Conservation (phyloP, 2,113 vertebrate genomes). For the Sphaerodactylus townsendi region DNA sequence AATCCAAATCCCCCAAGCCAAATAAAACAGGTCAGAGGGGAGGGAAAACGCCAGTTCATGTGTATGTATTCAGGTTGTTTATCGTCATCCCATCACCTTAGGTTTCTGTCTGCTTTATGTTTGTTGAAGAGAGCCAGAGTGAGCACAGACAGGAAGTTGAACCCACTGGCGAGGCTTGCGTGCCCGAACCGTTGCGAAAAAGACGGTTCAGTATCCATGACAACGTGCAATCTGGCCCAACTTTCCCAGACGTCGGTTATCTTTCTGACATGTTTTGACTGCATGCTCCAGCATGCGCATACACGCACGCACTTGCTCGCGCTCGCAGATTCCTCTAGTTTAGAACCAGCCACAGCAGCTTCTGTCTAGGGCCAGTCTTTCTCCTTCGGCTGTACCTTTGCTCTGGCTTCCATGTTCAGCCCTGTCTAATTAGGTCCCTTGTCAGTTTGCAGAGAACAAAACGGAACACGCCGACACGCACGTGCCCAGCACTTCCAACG, state of each 20-base stretch:
- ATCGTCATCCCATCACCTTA: neutral
- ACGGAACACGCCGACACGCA: neutral
- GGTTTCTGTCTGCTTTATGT: neutral
- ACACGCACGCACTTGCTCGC: neutral
- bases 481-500: neutral
- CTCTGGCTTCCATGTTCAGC: neutral
- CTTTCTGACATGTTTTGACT: neutral
- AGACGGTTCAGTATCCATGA: neutral
- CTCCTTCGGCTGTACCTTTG: neutral
- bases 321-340: neutral
- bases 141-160: neutral
- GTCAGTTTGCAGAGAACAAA: neutral
- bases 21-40: neutral
- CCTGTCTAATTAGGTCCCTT: conserved; percentile 1
- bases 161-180: neutral
- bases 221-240: neutral
- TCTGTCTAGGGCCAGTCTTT: neutral
- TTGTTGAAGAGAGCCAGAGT: neutral
- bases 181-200: neutral
- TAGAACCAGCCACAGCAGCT: neutral
- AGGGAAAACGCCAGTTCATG: neutral
- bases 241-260: neutral
- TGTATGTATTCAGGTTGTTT: neutral
- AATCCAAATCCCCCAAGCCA: neutral
- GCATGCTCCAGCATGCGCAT: neutral